Conservation (phyloP, 2,888 invertebrate genomes). For the Caenorhabditis drosophilae region DNA sequence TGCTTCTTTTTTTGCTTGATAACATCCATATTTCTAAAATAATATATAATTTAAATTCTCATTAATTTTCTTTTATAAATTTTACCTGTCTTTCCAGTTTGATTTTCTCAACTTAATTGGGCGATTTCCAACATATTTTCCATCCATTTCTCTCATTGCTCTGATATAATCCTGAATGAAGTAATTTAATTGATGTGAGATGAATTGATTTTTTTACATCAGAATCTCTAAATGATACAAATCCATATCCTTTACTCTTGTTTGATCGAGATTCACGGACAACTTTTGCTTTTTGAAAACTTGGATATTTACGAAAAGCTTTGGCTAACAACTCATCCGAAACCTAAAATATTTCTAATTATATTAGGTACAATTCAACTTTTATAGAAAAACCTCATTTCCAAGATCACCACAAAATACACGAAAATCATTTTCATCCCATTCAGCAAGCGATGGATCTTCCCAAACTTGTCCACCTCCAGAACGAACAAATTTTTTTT, state of each 20-base stretch:
- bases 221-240: slow-evolving; percentile 86
- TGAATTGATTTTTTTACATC: slow-evolving; percentile 41
- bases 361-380: too few relatives aligned
- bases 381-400: too few relatives aligned
- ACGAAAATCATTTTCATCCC: slow-evolving; percentile 95
- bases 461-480: slow-evolving; percentile 81
- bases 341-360: too few relatives aligned
- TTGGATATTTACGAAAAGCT: slow-evolving; percentile 84
- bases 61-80: neutral
- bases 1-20: slow-evolving; percentile 95
- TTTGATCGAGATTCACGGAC: slow-evolving; percentile 93
- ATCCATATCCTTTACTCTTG: slow-evolving; percentile 98
- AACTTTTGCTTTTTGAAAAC: slow-evolving; percentile 92
- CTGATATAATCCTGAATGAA: slow-evolving; percentile 84
- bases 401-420: slow-evolving; percentile 99
- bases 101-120: slow-evolving; percentile 97
- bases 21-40: slow-evolving; percentile 79
- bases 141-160: slow-evolving; percentile 99
- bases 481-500: slow-evolving; percentile 63
- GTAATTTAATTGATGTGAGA: neutral
- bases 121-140: slow-evolving; percentile 96
- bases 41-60: slow-evolving; percentile 1
- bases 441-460: slow-evolving; percentile 88
- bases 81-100: slow-evolving; percentile 82
- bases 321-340: slow-evolving; percentile 95